phyloP scores from a whole-genome alignment of 23 tunicate genomes.

The Trididemnum miniatum region DNA sequence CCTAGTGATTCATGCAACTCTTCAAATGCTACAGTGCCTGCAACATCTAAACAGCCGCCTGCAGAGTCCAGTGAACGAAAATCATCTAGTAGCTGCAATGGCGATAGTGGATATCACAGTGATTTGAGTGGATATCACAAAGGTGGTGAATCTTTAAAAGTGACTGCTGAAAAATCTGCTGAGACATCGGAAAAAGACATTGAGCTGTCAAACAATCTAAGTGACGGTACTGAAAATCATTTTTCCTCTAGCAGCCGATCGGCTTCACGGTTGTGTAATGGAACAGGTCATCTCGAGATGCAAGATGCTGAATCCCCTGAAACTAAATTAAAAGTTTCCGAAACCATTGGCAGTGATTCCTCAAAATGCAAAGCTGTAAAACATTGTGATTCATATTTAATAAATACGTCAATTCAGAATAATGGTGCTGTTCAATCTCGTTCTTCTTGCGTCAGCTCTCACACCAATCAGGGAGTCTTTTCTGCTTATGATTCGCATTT shows the following conservation, averaged over 20 bases:
- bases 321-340: not conserved
- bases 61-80: conserved; percentile 19
- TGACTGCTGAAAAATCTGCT: not conserved
- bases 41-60: not conserved
- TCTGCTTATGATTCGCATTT: no score
- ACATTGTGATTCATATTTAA: not conserved
- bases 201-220: not conserved
- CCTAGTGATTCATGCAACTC: not conserved
- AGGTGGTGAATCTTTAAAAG: conserved; percentile 12
- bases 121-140: conserved; percentile 10
- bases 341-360: not conserved
- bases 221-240: not conserved
- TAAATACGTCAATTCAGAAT: no score
- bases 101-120: conserved; percentile 87
- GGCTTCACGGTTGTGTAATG: not conserved
- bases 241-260: not conserved
- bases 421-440: not conserved
- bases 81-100: conserved; percentile 34
- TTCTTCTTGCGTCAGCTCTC: not conserved
- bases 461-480: no score
- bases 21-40: not conserved
- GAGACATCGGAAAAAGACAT: not conserved
- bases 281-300: not conserved
- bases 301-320: not conserved
- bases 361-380: not conserved